These are phyloP conservation scores for Drosophila tristis DNA, from an alignment of 1,140 invertebrate genomes.

Conservation along the genomic window DNA sequence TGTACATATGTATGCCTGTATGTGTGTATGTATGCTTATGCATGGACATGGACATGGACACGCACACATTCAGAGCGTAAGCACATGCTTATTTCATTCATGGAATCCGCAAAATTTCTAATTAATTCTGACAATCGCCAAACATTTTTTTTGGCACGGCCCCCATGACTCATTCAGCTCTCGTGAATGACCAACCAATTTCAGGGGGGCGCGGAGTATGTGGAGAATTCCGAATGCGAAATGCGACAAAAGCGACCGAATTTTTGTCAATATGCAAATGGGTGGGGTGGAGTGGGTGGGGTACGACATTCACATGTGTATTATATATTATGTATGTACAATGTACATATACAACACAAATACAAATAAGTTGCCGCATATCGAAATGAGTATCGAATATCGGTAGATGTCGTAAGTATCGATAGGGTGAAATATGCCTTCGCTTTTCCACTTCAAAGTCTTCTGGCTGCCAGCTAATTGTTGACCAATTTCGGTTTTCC, in stretches of 20 bases:
- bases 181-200: not conserved
- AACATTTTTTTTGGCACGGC: constrained; percentile 32
- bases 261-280: too few relatives aligned
- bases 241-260: too few relatives aligned
- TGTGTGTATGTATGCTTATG: not conserved
- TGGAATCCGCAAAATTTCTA: constrained; percentile 34
- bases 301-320: not conserved
- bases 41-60: not conserved
- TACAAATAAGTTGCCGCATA: not conserved
- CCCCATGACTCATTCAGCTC: constrained; percentile 24
- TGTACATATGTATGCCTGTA: constrained; percentile 24
- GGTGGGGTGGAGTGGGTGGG: too few relatives aligned
- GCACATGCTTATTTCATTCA: constrained; percentile 37
- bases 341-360: constrained; percentile 10
- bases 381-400: not conserved
- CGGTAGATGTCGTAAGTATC: too few relatives aligned
- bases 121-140: constrained; percentile 7
- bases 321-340: constrained; percentile 8
- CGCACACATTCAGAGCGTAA: too few relatives aligned
- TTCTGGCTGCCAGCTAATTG: not conserved
- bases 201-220: too few relatives aligned
- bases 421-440: too few relatives aligned
- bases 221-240: too few relatives aligned
- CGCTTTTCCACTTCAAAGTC: not conserved
- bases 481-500: not conserved